phyloP scores from a whole-genome alignment of 2,113 vertebrate species.

The Mystacornis crossleyi region DNA sequence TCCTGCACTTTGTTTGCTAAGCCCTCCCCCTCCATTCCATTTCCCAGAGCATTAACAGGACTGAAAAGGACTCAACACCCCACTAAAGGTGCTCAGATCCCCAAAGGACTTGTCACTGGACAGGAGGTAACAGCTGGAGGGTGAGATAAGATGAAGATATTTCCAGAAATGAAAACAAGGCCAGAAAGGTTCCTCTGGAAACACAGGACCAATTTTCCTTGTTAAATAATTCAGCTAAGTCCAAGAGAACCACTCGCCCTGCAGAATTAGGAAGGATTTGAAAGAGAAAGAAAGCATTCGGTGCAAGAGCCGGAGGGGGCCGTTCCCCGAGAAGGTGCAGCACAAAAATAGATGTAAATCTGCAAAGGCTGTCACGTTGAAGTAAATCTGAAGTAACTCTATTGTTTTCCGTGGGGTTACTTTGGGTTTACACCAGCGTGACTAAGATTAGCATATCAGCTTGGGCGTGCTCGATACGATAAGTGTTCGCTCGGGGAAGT shows the following conservation, averaged over 20 bases:
- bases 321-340: neutral
- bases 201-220: neutral
- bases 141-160: neutral
- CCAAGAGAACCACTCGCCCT: neutral
- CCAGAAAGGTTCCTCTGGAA: neutral
- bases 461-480: neutral
- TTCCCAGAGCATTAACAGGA: neutral
- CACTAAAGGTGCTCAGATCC: neutral
- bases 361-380: constrained; percentile 19
- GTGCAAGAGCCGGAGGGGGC: neutral
- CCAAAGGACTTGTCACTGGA: neutral
- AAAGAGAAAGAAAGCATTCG: neutral
- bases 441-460: constrained; percentile 27
- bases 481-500: neutral
- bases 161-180: neutral
- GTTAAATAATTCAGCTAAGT: constrained; percentile 1
- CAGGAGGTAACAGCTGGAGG: neutral
- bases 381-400: constrained; percentile 43
- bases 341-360: constrained; percentile 23
- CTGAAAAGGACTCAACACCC: neutral
- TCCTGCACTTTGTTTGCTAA: neutral
- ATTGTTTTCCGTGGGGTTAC: constrained; percentile 6
- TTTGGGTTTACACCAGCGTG: constrained; percentile 20
- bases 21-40: neutral
- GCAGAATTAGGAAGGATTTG: constrained; percentile 20